Evolutionary conservation across 2,797 vertebrate genomes (phyloP).

Genomic region (Phalanger gymnotis): DNA sequence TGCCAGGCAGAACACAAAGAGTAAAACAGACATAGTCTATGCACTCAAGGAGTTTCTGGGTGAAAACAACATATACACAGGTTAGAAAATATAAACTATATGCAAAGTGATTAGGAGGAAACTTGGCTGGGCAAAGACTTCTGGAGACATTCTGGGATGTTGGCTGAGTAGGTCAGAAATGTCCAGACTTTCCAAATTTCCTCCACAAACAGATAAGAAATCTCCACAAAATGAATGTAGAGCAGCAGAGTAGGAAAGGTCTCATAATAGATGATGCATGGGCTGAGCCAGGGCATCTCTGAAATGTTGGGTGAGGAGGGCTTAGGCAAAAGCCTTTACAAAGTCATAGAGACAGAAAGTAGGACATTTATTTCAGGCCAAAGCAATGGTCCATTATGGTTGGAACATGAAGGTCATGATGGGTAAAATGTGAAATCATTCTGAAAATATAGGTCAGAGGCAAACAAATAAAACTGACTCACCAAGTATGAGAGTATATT

Average conservation of each 20-base stretch:
- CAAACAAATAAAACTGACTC: neutral
- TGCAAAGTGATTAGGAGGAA: neutral
- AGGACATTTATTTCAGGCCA: neutral
- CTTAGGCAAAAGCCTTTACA: neutral
- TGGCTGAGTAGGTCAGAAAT: neutral
- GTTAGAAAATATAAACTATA: neutral
- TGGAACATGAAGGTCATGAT: neutral
- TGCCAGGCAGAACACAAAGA: neutral
- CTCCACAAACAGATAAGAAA: neutral
- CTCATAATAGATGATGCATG: neutral
- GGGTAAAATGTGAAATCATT: neutral
- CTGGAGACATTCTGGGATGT: neutral
- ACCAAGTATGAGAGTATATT: neutral
- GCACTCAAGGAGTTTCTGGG: neutral
- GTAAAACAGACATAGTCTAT: neutral
- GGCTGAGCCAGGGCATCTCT: neutral
- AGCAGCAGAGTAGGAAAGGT: neutral
- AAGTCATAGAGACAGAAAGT: neutral
- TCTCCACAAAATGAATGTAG: neutral
- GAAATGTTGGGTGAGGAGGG: neutral
- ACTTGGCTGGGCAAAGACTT: neutral
- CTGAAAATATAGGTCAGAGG: neutral
- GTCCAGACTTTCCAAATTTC: neutral
- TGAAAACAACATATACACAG: neutral
- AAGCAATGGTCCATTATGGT: neutral